A percentile compares a stretch with the other conserved stretches of the same genome.
Evolutionary conservation across 2,888 invertebrate genomes (phyloP).

Genomic region (Gortyna flavago): DNA sequence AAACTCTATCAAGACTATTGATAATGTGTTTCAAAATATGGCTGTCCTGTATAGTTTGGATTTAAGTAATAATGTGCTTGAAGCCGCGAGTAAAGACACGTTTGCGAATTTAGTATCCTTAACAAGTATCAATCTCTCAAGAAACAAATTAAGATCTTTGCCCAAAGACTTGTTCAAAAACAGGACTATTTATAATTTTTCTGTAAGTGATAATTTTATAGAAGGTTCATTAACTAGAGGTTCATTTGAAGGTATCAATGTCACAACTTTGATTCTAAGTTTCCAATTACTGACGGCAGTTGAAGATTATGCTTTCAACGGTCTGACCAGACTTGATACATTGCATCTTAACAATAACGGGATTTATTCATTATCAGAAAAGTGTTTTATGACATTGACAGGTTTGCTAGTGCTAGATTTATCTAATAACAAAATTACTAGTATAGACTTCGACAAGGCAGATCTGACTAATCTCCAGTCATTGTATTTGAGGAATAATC

Average conservation of each 20-base stretch:
- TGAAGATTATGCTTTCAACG: conserved; percentile 78
- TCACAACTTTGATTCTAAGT: conserved; percentile 73
- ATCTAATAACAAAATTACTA: conserved; percentile 76
- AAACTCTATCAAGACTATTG: conserved; percentile 72
- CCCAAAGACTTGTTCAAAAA: conserved; percentile 76
- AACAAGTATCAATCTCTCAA: conserved; percentile 71
- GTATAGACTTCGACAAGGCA: conserved; percentile 74
- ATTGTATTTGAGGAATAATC: conserved; percentile 74
- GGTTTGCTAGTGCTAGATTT: conserved; percentile 74
- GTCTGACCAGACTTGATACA: conserved; percentile 67
- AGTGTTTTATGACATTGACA: conserved; percentile 73
- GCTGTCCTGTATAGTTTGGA: conserved; percentile 67
- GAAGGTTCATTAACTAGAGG: conserved; percentile 75
- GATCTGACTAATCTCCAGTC: conserved; percentile 73
- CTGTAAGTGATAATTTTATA: conserved; percentile 72
- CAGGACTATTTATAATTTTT: conserved; percentile 73
- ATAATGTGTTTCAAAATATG: conserved; percentile 70
- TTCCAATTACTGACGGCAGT: conserved; percentile 73
- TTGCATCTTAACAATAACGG: conserved; percentile 77
- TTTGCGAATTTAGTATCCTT: conserved; percentile 68
- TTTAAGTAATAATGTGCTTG: conserved; percentile 75
- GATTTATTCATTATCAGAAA: conserved; percentile 68
- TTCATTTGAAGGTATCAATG: conserved; percentile 77
- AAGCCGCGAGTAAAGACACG: conserved; percentile 64
- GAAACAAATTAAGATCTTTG: conserved; percentile 74